Evolutionary conservation across 2,797 vertebrate species (phyloP).

Genomic region (Crypturellus tataupa): DNA sequence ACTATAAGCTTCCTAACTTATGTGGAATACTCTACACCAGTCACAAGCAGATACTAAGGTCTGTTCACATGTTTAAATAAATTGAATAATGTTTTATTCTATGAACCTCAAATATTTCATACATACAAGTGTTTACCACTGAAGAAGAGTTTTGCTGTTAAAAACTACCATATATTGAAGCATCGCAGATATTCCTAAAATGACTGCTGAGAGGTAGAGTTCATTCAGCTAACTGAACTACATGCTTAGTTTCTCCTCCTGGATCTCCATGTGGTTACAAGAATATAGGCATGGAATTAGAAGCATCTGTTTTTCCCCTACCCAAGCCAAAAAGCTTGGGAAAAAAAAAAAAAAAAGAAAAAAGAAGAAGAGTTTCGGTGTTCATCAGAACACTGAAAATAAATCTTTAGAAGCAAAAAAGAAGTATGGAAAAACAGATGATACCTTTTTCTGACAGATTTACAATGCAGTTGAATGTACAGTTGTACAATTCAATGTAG

Average conservation of each 20-base stretch:
- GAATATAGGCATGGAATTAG: rapidly evolving
- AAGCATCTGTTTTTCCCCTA: background rate
- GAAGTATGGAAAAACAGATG: background rate
- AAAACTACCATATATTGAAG: background rate
- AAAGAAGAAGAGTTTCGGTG: too few relatives aligned
- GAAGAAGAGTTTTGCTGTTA: background rate
- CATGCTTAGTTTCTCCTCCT: background rate
- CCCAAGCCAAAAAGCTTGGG: background rate
- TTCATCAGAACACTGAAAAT: background rate
- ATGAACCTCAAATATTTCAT: background rate
- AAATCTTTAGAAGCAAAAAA: background rate
- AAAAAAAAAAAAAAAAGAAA: background rate
- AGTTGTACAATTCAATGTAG: background rate
- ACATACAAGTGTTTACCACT: background rate
- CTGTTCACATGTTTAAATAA: slow-evolving; percentile 49
- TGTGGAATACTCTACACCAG: background rate
- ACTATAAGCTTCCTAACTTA: background rate
- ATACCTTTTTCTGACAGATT: background rate
- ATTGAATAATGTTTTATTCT: slow-evolving; percentile 15
- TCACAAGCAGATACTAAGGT: slow-evolving; percentile 24
- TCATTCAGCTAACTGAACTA: background rate
- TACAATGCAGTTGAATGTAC: background rate
- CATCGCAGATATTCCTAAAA: background rate
- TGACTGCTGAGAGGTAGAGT: background rate
- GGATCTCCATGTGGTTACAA: background rate